Base-by-base conservation (phyloP, 2,797 vertebrate species). In the Pteronotus mesoamericanus region DNA sequence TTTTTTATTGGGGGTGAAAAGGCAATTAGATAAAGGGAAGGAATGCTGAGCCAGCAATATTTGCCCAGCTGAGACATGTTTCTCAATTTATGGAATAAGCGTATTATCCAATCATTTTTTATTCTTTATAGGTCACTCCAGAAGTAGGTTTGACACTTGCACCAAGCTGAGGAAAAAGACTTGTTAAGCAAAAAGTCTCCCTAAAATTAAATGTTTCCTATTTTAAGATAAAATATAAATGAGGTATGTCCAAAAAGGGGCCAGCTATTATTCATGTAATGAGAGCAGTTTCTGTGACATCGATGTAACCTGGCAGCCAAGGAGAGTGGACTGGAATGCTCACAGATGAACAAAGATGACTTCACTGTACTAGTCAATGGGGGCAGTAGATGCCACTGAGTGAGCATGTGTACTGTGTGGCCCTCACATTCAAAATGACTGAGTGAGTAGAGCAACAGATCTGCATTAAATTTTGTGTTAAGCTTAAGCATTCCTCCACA, bases 41-140 rank as follows among this genome's bases (percentile, higher is more conserved):
- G 82, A 90, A n/a, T 86, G 93, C 97, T 98, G 97, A 98, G 34
- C 98, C 97, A 96, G 95, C 85, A 89, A 37, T 94, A 96, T 97
- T 97, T 97, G 37, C 3, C 0, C 69, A 74, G 57, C 91, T 96
- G 94, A 91, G 91, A 97, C 68, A 57, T 61, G 84, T 97, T 98
- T 97, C 77, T 96, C 93, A 95, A 79, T 97, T 96, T 97, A 95
- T 90, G 71, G 75, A 97, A 88, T 97, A 96, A 98, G 66, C 94
- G 53, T 86, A 94, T 97, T 97, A 95, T 95, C 48, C 86, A 97
- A 97, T 98, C 97, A 95, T 91, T 34, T 97, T 97, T 94, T 75
- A 95, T 97, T 96, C 86, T 94, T 97, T 97, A 92, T 42, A 86
- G 68, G 83, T 97, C 96, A 78, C 51, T 87, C 95, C 94, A 92